A percentile compares a stretch with the other conserved stretches of the same genome.
Evolutionary conservation across 2,797 vertebrate genomes (phyloP).

Genomic region (Limnodromus scolopaceus): DNA sequence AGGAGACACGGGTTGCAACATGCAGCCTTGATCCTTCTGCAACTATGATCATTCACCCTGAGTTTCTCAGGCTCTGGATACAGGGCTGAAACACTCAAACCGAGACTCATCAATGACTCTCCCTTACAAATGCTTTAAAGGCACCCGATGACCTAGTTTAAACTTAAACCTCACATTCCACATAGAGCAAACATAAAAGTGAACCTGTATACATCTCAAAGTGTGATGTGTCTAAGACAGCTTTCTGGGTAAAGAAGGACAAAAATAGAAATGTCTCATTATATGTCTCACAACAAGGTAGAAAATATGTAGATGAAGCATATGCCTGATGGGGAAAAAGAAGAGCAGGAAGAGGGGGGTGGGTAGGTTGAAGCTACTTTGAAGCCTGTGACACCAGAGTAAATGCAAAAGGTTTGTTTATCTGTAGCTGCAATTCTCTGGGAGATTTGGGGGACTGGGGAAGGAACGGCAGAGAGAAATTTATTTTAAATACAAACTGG

Average conservation of each 20-base stretch:
- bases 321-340: neutral
- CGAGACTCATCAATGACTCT: neutral
- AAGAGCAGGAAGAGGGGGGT: neutral
- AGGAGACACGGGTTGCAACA: accelerated
- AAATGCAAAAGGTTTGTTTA: neutral
- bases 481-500: neutral
- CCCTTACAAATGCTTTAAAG: conserved; percentile 37
- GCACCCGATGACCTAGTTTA: conserved; percentile 37
- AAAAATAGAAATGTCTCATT: conserved; percentile 33
- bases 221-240: neutral
- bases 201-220: neutral
- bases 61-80: neutral
- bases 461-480: neutral
- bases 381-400: neutral
- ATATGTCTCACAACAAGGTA: conserved; percentile 25
- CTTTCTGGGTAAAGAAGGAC: neutral
- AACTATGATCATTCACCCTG: neutral
- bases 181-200: neutral
- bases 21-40: accelerated
- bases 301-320: conserved; percentile 11
- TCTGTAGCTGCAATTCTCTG: neutral
- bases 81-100: conserved; percentile 2
- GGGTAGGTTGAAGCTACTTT: neutral
- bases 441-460: neutral
- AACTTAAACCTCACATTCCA: neutral